Percentiles rank a stretch among this genome's conserved stretches.
These are phyloP conservation scores for Mamestra configurata DNA, from an alignment of 1,140 invertebrate genomes.

Conservation along the genomic window DNA sequence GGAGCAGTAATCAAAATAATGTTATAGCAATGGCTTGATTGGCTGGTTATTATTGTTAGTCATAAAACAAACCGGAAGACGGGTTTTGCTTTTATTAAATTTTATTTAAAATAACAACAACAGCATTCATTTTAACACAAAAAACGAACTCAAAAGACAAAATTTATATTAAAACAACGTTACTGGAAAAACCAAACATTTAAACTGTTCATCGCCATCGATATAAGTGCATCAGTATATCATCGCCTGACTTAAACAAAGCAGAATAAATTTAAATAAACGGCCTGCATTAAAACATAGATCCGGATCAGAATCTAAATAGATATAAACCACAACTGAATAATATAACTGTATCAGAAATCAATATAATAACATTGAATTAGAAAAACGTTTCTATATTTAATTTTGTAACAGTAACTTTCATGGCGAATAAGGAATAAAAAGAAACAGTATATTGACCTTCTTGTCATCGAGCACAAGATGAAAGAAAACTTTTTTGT, in stretches of 20 bases:
- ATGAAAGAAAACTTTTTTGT: not conserved
- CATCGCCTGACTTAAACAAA: not conserved
- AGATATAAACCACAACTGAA: not conserved
- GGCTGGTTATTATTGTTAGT: too few species aligned
- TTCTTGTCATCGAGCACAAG: not conserved
- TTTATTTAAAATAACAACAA: not conserved
- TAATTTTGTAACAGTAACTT: slow-evolving; percentile 4
- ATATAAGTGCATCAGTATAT: not conserved
- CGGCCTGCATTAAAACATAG: not conserved
- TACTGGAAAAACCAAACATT: not conserved
- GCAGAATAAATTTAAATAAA: not conserved
- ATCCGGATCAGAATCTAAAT: slow-evolving; percentile 3
- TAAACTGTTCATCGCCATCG: not conserved
- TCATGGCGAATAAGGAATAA: slow-evolving; percentile 5
- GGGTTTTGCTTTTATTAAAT: not conserved
- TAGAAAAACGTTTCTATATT: not conserved
- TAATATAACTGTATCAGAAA: slow-evolving; percentile 13
- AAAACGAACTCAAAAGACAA: not conserved
- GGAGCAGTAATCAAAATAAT: not conserved
- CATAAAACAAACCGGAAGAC: too few species aligned
- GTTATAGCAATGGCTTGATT: not conserved
- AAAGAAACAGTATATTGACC: not conserved
- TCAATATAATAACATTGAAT: not conserved
- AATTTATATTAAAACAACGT: not conserved
- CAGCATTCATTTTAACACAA: not conserved